A percentile compares a stretch with the other conserved stretches of the same genome.
Evolutionary conservation across 2,113 vertebrate genomes (phyloP).

Genomic region (Pithys albifrons): DNA sequence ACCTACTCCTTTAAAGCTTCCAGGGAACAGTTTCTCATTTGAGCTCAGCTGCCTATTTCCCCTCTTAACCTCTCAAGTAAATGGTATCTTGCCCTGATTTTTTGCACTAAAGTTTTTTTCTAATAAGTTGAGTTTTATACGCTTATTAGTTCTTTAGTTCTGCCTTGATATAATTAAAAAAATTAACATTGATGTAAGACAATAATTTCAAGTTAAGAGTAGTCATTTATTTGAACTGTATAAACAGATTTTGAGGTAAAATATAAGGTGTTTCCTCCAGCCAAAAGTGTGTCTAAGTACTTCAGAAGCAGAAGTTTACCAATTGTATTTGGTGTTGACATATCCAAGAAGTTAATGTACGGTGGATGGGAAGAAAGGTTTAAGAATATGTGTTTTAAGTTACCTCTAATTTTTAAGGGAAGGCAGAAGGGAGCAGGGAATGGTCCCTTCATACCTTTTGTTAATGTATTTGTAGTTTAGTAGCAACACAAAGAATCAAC

Average conservation of each 20-base stretch:
- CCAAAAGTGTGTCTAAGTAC: not conserved
- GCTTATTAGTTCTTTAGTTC: not conserved
- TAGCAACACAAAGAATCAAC: not conserved
- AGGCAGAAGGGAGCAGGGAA: not conserved
- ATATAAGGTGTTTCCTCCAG: not conserved
- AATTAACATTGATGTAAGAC: not conserved
- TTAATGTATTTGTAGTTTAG: not conserved
- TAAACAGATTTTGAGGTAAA: not conserved
- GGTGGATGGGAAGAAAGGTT: not conserved
- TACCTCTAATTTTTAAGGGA: not conserved
- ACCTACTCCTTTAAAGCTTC: not conserved
- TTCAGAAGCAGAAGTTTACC: not conserved
- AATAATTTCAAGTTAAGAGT: not conserved
- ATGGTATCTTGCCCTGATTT: not conserved
- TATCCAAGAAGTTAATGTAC: not conserved
- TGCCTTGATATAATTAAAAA: not conserved
- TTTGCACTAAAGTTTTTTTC: not conserved
- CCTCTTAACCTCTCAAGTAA: not conserved
- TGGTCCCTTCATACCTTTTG: not conserved
- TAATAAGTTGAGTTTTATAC: not conserved
- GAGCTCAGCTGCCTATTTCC: not conserved
- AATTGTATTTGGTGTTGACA: not conserved
- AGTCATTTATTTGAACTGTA: not conserved
- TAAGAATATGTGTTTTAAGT: not conserved
- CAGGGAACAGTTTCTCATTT: not conserved